phyloP scores from a whole-genome alignment of 2,888 invertebrate genomes.

The Teinopalpus imperialis region DNA sequence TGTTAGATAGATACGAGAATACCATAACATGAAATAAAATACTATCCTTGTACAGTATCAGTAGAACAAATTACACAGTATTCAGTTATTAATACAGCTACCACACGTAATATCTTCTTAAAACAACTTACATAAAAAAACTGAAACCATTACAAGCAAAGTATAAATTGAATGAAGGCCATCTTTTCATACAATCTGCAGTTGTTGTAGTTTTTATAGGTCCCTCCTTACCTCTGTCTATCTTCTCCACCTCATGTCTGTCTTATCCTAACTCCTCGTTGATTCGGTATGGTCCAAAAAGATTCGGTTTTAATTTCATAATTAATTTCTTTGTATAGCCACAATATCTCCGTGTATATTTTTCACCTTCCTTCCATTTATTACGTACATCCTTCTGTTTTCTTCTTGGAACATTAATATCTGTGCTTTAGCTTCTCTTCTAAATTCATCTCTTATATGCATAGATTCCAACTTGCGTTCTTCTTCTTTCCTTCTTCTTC shows the following conservation, averaged over 20 bases:
- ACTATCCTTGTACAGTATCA: too few species aligned
- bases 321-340: neutral
- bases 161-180: neutral
- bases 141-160: too few species aligned
- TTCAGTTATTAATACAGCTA: too few species aligned
- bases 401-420: constrained; percentile 4
- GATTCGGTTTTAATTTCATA: neutral
- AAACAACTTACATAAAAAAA: too few species aligned
- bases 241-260: neutral
- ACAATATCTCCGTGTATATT: neutral
- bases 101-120: too few species aligned
- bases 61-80: too few species aligned
- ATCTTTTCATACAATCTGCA: neutral
- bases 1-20: too few species aligned
- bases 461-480: neutral
- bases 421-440: constrained; percentile 21
- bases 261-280: neutral
- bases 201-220: neutral
- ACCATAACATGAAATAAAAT: too few species aligned
- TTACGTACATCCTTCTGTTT: constrained; percentile 26
- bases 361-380: neutral
- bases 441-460: neutral
- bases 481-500: too few species aligned
- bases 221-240: constrained; percentile 3
- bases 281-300: neutral